Conservation (phyloP, 2,888 invertebrate genomes). For the Drosophila macrospina region DNA sequence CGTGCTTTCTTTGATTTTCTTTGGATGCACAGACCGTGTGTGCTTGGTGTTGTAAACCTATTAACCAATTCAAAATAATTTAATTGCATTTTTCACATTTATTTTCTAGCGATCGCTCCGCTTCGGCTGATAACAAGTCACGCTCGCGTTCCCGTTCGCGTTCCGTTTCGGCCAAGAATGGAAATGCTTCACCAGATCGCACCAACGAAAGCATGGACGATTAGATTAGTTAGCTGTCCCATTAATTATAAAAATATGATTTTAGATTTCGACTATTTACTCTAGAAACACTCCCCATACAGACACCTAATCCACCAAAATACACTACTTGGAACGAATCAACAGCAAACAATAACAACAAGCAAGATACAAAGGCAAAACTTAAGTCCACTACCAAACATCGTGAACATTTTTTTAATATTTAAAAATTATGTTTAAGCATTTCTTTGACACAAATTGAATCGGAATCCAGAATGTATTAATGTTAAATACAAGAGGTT, state of each 20-base stretch:
- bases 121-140: conserved; percentile 89
- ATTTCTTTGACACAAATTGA: conserved; percentile 18
- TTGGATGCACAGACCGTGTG: conserved; percentile 61
- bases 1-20: conserved; percentile 77
- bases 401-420: conserved; percentile 67
- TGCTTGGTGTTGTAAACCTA: conserved; percentile 48
- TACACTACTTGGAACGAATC: conserved; percentile 29
- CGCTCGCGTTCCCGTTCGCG: conserved; percentile 86
- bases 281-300: conserved; percentile 54
- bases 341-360: conserved; percentile 4
- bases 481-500: conserved; percentile 18
- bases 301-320: conserved; percentile 57
- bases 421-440: conserved; percentile 61
- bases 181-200: conserved; percentile 86
- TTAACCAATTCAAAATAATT: conserved; percentile 28
- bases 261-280: conserved; percentile 73
- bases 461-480: conserved; percentile 18
- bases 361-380: conserved; percentile 14
- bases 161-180: conserved; percentile 86
- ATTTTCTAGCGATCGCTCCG: conserved; percentile 88
- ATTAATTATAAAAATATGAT: conserved; percentile 71
- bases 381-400: conserved; percentile 45
- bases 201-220: conserved; percentile 86
- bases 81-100: conserved; percentile 32
- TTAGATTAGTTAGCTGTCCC: conserved; percentile 81